Base-by-base conservation (phyloP, 2,113 vertebrate genomes). In the Sitta europaea region DNA sequence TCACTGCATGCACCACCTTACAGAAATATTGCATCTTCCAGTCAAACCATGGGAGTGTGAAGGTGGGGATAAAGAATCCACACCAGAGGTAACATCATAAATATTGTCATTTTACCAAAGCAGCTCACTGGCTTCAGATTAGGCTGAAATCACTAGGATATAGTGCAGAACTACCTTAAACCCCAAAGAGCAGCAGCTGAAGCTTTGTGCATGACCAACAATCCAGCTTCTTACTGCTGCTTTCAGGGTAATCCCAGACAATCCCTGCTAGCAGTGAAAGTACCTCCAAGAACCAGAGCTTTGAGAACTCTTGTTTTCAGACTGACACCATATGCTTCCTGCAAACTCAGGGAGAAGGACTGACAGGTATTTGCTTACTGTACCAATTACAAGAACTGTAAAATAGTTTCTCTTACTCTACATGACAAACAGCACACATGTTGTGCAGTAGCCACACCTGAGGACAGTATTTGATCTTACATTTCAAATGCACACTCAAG, bases 41-140 rank as follows among this genome's bases (percentile, higher is more conserved):
- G 16, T 3, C 42, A 42, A 58, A 16, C 28, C 47, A 48, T 0
- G 10, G 62, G 42, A 42, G 9, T 1, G 4, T 6, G 4, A 70
- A 36, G 25, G 31, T 18, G 27, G 38, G 35, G 86, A 79, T 20
- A 63, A 55, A 66, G 65, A 70, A 79, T 13, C 11, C 0, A 0
- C 4, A 66, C 18, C 48, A 59, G 15, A 88, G 29, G 48, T 7
- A 66, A 62, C 28, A 61, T 2, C 1, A 9, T 23, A 75, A 54
- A 79, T 6, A 25, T 23, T 28, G 24, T 11, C 43, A 25, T 19
- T 38, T 66, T 16, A 88, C 42, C 31, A 16, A 31, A 63, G 36
- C 86, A 74, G 22, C 25, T 95, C 25, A 7, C 10, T 38, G 22
- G 40, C 70, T 94, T 59, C 47, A 66, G 58, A 72, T 6, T 2